phyloP scores from a whole-genome alignment of 2,888 invertebrate genomes.

The Syrphus vitripennis region DNA sequence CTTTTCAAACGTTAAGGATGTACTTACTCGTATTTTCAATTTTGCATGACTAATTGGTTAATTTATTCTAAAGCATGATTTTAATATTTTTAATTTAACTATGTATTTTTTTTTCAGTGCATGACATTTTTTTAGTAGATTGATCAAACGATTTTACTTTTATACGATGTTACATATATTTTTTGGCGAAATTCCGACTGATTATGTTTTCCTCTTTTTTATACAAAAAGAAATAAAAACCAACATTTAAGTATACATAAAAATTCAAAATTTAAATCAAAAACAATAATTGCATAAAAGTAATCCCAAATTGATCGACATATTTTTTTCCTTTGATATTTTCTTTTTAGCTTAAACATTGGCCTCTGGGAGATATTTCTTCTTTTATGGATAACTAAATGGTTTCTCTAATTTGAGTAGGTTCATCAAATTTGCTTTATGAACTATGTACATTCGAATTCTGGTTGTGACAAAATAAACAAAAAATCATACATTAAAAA shows the following conservation, averaged over 20 bases:
- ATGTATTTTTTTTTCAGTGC: slow-evolving; percentile 23
- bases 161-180: slow-evolving; percentile 18
- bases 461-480: slow-evolving; percentile 14
- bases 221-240: background rate
- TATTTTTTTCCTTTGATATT: slow-evolving; percentile 36
- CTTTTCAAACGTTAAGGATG: background rate
- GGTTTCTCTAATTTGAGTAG: slow-evolving; percentile 70
- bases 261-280: slow-evolving; percentile 32
- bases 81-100: background rate
- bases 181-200: slow-evolving; percentile 34
- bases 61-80: slow-evolving; percentile 24
- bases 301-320: slow-evolving; percentile 49
- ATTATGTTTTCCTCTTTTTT: slow-evolving; percentile 4
- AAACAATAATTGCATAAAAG: slow-evolving; percentile 29
- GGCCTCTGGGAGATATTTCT: slow-evolving; percentile 76
- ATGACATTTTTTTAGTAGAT: slow-evolving; percentile 29
- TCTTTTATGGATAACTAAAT: slow-evolving; percentile 75
- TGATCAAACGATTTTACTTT: slow-evolving; percentile 58
- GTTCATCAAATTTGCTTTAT: slow-evolving; percentile 53
- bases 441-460: slow-evolving; percentile 53
- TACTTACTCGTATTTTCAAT: background rate
- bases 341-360: slow-evolving; percentile 77
- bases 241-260: slow-evolving; percentile 14
- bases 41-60: slow-evolving; percentile 8
- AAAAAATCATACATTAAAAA: background rate